phyloP scores from a whole-genome alignment of 2,888 invertebrate species.

The Leucophora obtusa region DNA sequence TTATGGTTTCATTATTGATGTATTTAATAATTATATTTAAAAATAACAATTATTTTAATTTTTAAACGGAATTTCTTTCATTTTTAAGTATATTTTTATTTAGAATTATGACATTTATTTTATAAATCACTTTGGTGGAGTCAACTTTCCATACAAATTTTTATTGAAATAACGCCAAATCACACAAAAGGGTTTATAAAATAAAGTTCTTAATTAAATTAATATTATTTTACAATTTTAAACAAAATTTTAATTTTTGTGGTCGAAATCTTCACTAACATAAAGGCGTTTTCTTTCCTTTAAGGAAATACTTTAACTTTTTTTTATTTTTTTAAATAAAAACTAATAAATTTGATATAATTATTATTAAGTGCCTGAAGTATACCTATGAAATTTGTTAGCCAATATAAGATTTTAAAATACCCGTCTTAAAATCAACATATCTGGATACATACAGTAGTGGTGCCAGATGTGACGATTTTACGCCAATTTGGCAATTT shows the following conservation, averaged over 20 bases:
- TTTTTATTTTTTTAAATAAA: neutral
- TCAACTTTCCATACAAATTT: no score
- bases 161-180: no score
- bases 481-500: no score
- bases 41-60: conserved; percentile 19
- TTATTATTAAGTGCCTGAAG: no score
- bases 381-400: no score
- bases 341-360: no score
- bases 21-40: conserved; percentile 39
- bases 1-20: conserved; percentile 35
- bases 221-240: conserved; percentile 15
- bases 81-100: conserved; percentile 20
- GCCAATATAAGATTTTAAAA: no score
- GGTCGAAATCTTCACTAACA: conserved; percentile 39
- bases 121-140: no score
- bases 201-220: neutral
- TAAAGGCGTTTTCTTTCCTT: conserved; percentile 67
- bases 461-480: no score
- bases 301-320: conserved; percentile 65
- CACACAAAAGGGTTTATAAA: neutral
- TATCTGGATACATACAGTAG: no score
- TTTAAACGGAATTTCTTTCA: conserved; percentile 47
- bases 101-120: neutral
- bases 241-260: conserved; percentile 23
- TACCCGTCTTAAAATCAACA: no score